Base-by-base conservation (phyloP, 2,113 vertebrate genomes). In the Actenoides hombroni region DNA sequence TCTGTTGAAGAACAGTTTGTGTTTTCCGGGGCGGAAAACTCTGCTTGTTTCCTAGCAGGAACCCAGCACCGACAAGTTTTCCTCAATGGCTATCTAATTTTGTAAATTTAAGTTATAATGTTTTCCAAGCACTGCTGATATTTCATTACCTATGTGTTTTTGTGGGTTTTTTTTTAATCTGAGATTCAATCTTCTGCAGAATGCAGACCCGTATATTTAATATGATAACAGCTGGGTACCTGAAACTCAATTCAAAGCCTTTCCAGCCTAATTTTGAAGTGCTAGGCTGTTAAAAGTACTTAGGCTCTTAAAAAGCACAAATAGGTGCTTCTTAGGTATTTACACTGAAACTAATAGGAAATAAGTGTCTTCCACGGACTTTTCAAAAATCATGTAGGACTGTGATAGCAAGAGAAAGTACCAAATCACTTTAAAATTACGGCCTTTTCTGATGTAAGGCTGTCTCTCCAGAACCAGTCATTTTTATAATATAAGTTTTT, bases 41-140 rank as follows among this genome's bases (percentile, higher is more conserved):
- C 25, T 42, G 37, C 31, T 76, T 88, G 79, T 81, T 95, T 93
- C 86, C 80, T 90, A 93, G 59, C 33, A 90, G 57, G 57, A 92
- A 8, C 28, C 1, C 16, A 79, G 37, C 15, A 71, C 28, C 2
- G 8, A 86, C 37, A 56, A 78, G 11, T 61, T 86, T 86, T 71
- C 53, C 51, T 65, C 81, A 78, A 60, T 33, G 53, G 31, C 6
- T 57, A 37, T 25, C 9, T 75, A 49, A 79, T 71, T 83, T 69
- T 68, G 20, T 7, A 61, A 25, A 64, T 86, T 70, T 54, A 86
- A 73, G 35, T 75, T 37, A 53, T 6, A 63, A 57, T 57, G n/a
- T 5, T 73, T 96, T 95, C 33, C 10, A 85, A 82, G 33, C 19
- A 29, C 23, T 68, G 23, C 39, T 80, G 33, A 37, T 61, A 89